Percentiles rank a stretch among this genome's conserved stretches.
Conservation (phyloP, 2,113 vertebrate genomes). For the Strix aluco region DNA sequence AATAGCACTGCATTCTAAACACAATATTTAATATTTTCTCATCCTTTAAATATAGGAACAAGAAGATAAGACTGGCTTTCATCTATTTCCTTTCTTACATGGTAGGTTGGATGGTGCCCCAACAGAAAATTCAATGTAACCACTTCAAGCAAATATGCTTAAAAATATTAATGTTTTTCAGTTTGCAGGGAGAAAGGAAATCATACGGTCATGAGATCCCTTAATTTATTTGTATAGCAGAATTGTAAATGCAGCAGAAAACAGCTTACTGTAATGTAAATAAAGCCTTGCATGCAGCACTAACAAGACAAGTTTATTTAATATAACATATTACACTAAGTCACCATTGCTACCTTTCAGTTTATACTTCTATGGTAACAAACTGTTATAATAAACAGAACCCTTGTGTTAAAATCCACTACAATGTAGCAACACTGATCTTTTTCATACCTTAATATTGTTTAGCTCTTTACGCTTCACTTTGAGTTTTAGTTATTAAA, state of each 20-base stretch:
- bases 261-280: slow-evolving; percentile 77
- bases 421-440: slow-evolving; percentile 25
- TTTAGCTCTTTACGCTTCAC: not conserved
- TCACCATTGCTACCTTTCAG: slow-evolving; percentile 76
- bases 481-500: not conserved
- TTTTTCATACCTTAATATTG: not conserved
- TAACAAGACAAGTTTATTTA: slow-evolving; percentile 76
- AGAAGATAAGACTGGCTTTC: slow-evolving; percentile 12
- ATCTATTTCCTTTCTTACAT: slow-evolving; percentile 9
- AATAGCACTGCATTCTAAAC: slow-evolving; percentile 8
- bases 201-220: slow-evolving; percentile 25
- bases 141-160: slow-evolving; percentile 15
- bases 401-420: slow-evolving; percentile 61
- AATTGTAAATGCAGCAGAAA: slow-evolving; percentile 74
- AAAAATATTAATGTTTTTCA: slow-evolving; percentile 41
- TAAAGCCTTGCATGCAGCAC: slow-evolving; percentile 45
- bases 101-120: not conserved
- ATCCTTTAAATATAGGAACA: slow-evolving; percentile 2
- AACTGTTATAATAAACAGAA: slow-evolving; percentile 74
- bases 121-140: not conserved
- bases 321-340: slow-evolving; percentile 70
- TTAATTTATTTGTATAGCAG: slow-evolving; percentile 72
- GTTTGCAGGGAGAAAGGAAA: slow-evolving; percentile 40
- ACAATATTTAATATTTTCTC: slow-evolving; percentile 10
- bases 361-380: slow-evolving; percentile 79